Base-by-base conservation (phyloP, 2,797 vertebrate genomes). In the Yasuhikotakia modesta region DNA sequence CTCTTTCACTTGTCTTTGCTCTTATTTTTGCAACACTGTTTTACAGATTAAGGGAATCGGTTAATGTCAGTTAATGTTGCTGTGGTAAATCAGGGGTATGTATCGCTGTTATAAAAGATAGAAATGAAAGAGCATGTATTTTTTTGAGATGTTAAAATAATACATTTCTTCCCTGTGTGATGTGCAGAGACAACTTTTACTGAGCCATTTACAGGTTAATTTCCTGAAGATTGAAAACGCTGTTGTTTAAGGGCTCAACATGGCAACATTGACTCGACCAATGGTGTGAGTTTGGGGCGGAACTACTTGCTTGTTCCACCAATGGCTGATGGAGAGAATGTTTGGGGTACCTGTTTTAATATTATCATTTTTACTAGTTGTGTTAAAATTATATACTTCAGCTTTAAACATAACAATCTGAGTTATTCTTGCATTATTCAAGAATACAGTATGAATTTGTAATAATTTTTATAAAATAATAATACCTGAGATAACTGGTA, bases 201-300 rank as follows among this genome's bases (percentile, higher is more conserved):
- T 21, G 35, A 8, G 46, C 27, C 13, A 64, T 73, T 64, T 22
- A 16, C 39, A 8, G 48, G 21, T 75, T 74, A 1, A 55, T 75
- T 24, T 32, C n/a, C 8, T 3, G 2, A 65, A 65, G 12, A 1
- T 14, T 73, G 13, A n/a, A 57, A 57, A 57, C 24, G 63, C 10
- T 5, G 16, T 67, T 67, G 19, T 67, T 66, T 65, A 5, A 24
- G 70, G 10, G 22, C 3, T 35, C 24, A 50, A 30, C 73, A 46
- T 19, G 24, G 50, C 35, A 66, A 66, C 32, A 21, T 21, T n/a
- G 22, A 67, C 13, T 67, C 35, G 46, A 67, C 73, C 73, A 76
- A 67, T 67, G 22, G 6, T n/a, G 14, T 57, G 50, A 67, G 13
- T 21, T 68, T 8, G n/a, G 22, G 64, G 52, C 4, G 7, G 52